Evolutionary conservation across 2,113 vertebrate species (phyloP).

Genomic region (Cavia aperea): DNA sequence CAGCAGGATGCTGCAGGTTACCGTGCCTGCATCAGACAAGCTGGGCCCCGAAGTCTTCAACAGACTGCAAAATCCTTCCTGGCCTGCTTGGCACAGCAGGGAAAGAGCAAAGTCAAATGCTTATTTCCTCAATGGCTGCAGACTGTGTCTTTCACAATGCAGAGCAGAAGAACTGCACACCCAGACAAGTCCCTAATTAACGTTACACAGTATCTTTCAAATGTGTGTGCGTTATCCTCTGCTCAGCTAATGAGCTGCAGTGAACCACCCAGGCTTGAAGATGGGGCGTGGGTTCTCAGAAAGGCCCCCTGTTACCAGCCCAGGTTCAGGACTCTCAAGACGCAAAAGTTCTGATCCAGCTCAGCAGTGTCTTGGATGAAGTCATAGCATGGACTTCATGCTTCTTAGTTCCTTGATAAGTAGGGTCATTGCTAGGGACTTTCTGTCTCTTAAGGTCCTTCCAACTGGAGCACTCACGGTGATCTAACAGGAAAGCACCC

Average conservation of each 20-base stretch:
- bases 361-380: not conserved
- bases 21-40: not conserved
- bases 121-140: not conserved
- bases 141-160: not conserved
- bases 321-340: not conserved
- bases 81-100: not conserved
- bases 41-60: not conserved
- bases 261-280: not conserved
- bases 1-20: not conserved
- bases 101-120: not conserved
- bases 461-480: accelerated
- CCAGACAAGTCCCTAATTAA: constrained; percentile 30
- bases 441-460: not conserved
- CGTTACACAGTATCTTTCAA: constrained; percentile 1
- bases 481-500: not conserved
- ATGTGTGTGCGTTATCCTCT: not conserved
- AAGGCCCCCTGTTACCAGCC: not conserved
- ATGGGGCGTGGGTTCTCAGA: not conserved
- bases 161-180: not conserved
- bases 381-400: not conserved
- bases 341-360: not conserved
- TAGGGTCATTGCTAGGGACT: not conserved
- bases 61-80: not conserved
- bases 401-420: not conserved
- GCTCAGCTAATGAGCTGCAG: not conserved